Percentiles rank a stretch among this genome's conserved stretches.
These are phyloP conservation scores for Hylia prasina DNA, from an alignment of 2,113 vertebrate genomes.

Conservation along the genomic window DNA sequence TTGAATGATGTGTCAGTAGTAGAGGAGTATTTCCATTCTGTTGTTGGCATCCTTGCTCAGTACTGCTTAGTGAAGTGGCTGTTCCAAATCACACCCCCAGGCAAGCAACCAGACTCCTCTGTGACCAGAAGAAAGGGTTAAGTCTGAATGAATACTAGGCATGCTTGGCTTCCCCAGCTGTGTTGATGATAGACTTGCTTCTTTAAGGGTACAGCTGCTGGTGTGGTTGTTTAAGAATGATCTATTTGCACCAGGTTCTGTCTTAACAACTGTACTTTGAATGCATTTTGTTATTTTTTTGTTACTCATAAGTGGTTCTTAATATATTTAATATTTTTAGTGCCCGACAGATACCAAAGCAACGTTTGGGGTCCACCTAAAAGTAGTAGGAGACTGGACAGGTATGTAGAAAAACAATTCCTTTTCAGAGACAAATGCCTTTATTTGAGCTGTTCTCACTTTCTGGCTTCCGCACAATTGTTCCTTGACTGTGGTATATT, in stretches of 20 bases:
- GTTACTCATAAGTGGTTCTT: constrained; percentile 42
- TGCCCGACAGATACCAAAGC: constrained; percentile 89
- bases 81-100: background rate
- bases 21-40: background rate
- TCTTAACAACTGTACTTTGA: constrained; percentile 6
- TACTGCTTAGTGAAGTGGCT: background rate
- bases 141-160: background rate
- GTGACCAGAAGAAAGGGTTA: background rate
- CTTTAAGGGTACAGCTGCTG: background rate
- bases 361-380: constrained; percentile 93
- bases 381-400: constrained; percentile 98
- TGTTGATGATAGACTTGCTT: background rate
- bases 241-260: background rate
- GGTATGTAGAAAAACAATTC: constrained; percentile 76
- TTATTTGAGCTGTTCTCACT: background rate
- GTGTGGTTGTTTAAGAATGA: background rate
- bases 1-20: background rate
- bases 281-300: background rate
- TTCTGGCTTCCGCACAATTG: background rate
- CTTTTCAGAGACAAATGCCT: constrained; percentile 20
- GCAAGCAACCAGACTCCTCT: background rate
- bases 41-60: background rate
- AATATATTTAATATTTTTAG: constrained; percentile 76
- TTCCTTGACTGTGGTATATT: background rate
- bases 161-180: background rate